Conservation (phyloP, 2,113 vertebrate genomes). For the Cichladusa arquata region DNA sequence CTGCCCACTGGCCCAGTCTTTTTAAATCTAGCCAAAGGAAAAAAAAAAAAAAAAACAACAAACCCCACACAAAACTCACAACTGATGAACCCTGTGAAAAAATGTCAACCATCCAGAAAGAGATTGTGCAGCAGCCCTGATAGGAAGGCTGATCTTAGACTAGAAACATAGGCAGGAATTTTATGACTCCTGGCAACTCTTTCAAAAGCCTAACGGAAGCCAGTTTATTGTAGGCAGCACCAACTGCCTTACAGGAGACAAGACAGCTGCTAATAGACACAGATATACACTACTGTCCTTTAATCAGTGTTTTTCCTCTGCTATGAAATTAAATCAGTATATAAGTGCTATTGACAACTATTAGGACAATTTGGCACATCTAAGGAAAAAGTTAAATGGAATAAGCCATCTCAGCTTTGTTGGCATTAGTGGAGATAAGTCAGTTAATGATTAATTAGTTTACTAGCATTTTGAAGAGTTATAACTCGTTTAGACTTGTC, state of each 20-base stretch:
- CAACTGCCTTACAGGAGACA: not conserved
- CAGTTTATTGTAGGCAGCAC: not conserved
- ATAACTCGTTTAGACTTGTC: not conserved
- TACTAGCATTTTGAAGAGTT: not conserved
- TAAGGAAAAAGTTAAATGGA: not conserved
- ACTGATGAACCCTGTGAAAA: not conserved
- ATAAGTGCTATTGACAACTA: not conserved
- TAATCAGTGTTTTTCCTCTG: not conserved
- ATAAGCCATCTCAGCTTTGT: not conserved
- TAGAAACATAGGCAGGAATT: not conserved
- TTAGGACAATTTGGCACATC: not conserved
- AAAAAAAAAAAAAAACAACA: no score
- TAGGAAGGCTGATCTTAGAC: not conserved
- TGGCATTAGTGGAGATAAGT: not conserved
- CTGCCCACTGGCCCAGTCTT: not conserved
- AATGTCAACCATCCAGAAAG: not conserved
- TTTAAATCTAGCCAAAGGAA: not conserved
- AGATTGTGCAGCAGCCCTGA: not conserved
- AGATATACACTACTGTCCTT: not conserved
- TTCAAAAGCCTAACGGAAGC: not conserved
- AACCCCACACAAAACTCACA: not conserved
- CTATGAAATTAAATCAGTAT: not conserved
- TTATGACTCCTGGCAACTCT: not conserved
- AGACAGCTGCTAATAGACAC: not conserved
- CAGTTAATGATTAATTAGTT: not conserved